Evolutionary conservation across 2,797 vertebrate genomes (phyloP).

Genomic region (Clarias platycephalus): DNA sequence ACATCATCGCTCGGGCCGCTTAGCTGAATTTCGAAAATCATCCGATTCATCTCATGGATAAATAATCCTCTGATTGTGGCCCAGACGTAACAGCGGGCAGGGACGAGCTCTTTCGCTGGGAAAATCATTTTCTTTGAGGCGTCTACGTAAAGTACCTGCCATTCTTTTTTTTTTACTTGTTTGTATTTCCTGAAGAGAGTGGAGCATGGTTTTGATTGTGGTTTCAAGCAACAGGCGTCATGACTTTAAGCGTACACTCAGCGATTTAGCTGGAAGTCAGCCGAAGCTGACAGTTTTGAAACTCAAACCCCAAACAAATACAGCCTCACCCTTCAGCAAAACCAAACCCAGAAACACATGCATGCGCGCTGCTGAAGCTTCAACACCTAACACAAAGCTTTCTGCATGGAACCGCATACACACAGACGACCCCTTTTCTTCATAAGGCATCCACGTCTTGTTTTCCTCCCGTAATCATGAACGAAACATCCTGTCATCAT

Average conservation of each 20-base stretch:
- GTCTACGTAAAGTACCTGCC: not conserved
- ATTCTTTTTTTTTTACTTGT: not conserved
- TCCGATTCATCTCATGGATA: not conserved
- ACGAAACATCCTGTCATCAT: too few species aligned
- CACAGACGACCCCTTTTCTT: not conserved
- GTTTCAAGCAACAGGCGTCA: slow-evolving; percentile 2
- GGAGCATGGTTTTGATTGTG: slow-evolving; percentile 7
- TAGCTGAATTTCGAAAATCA: not conserved
- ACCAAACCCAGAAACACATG: not conserved
- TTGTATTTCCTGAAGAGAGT: not conserved
- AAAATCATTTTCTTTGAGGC: not conserved
- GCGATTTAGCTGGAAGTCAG: slow-evolving; percentile 3
- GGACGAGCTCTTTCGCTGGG: not conserved
- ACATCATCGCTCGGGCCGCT: not conserved
- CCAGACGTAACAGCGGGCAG: not conserved
- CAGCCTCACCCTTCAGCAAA: slow-evolving; percentile 5
- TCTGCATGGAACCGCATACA: not conserved
- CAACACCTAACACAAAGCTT: not conserved
- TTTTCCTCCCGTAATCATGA: not conserved
- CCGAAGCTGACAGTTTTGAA: slow-evolving; percentile 13
- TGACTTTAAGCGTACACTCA: slow-evolving; percentile 11
- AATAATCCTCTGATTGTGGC: not conserved
- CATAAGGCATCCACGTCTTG: not conserved
- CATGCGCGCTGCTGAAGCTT: not conserved
- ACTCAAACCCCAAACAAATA: slow-evolving; percentile 20